Evolutionary conservation across 2,888 invertebrate species (phyloP), one percentile per base, ranked within the genome.

Genomic region (Cryptus armator): DNA sequence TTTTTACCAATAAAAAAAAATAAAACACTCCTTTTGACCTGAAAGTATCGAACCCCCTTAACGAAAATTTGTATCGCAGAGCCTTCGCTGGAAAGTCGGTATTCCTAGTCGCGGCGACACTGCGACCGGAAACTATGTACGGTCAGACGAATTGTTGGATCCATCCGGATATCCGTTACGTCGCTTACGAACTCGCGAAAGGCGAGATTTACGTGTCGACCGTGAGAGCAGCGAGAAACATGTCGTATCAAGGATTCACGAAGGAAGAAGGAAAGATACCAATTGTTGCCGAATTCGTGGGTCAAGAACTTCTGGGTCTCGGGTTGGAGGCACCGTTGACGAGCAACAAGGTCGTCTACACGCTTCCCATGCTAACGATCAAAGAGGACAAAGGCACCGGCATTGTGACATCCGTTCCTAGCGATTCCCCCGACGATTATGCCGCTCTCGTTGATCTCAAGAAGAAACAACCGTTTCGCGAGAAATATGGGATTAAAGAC

Each of bases 141-240:
- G 99, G 99, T 0, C 99, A 99, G 95, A 99, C 99, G 0, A 99
- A 99, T 93, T 99, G 99, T 93, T 99, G 99, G 99, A 94, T 99
- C 3, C 97, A 97, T 91, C 99, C 99, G 0, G 99, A 99, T 91
- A 97, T 99, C 92, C 96, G 96, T 87, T 99, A 99, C 92, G 96
- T 99, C 87, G 99, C 97, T 0, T 98, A 98, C 93, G 95, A 96
- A 91, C 96, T 96, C 0, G 95, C 95, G 14, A 95, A 95, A 59
- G 95, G 95, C 66, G 98, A 98, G 86, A 95, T 99, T 51, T 99
- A 97, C 94, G 95, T 99, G 68, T 97, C 97, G 89, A 99, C 99
- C 0, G 94, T 94, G 85, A 95, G 99, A 88, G 97, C 99, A 0
- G 99, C 99, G 0, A 95, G 97, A 79, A 99, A 99, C 93, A 98